Evolutionary conservation across 2,888 invertebrate genomes (phyloP), one percentile per base, ranked within the genome.

Genomic region (Stenodema calcarata): DNA sequence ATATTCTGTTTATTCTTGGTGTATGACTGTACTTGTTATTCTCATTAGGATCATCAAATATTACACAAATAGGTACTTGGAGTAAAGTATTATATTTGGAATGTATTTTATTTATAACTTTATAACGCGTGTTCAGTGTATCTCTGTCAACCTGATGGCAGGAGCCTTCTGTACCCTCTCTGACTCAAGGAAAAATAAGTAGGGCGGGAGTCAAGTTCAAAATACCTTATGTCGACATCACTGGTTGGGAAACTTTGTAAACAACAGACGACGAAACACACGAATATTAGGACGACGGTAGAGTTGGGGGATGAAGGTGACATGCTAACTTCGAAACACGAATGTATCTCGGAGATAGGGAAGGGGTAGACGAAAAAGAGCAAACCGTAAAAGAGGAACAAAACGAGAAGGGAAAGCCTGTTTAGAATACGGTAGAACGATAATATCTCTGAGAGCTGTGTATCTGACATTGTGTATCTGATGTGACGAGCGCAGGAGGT

Each of bases 381-480:
- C 23, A 11, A n/a, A 9, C n/a, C 23, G 30, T 28, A 30, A 50
- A 11, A 79, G 16, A 78, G 44, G 41, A 41, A 79, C n/a, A 79
- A 80, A 44, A 80, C 16, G 42, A 78, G 23, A 54, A 54, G 28
- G 80, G 12, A 80, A 80, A 50, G 23, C 50, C 80, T 80, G 80
- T 80, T 80, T 80, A 50, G 80, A 80, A 80, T 80, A 80, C 50
- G 80, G 80, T 80, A 28, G 80, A 28, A 80, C 50, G 80, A 80
- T 80, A 80, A 50, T 80, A 80, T 80, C 80, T 80, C 80, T 42
- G 18, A n/a, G 80, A 28, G 54, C 54, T 47, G 50, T 80, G 80
- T 54, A 80, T 80, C 80, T 80, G 80, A 80, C 80, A 80, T 80
- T 54, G 80, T 50, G 30, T 50, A 80, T 44, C 30, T 50, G 30